Evolutionary conservation across 2,888 invertebrate species (phyloP), one percentile per base, ranked within the genome.

Genomic region (Athalia circularis): DNA sequence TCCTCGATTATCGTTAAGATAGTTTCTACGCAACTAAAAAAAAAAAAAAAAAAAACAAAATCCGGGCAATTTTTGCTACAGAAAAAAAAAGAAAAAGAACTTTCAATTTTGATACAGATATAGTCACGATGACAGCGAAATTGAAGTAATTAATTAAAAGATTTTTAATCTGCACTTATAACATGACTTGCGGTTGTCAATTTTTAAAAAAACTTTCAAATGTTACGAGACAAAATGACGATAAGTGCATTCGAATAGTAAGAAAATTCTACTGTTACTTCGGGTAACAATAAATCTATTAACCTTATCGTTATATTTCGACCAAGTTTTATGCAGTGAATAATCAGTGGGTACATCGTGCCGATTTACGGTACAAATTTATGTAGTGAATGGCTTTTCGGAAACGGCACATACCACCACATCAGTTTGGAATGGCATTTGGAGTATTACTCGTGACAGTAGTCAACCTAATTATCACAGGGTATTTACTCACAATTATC

Each of bases 401-500:
- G 47, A 15, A 72, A 43, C 15, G 57, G 57, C 47, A 59, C 45
- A 72, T 59, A 72, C 45, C 29, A 29, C 2, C 9, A 54, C 43
- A 68, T 54, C 52, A 80, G 65, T 83, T 86, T 84, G 88, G 88
- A 81, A 88, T 88, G 89, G 87, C 87, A 85, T 83, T 87, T 84
- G 88, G 85, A 75, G 86, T 82, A 82, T 80, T 85, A 79, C 80
- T 82, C 74, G 84, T 85, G 82, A 81, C 87, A 79, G 83, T 86
- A 80, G 83, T 85, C 84, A 88, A 85, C 84, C 83, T 87, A 78
- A 81, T 87, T 81, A 86, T 88, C 81, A 82, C 84, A 84, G 84
- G 86, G 77, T 78, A 74, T 57, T 72, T 74, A 45, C 50, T 74
- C 13, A 68, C 62, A 62, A 65, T 65, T 59, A 64, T 78, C 74